Percentiles rank a stretch among this genome's conserved stretches.
These are phyloP conservation scores for Diachrysia chrysitis DNA, from an alignment of 2,888 invertebrate genomes.

Conservation along the genomic window DNA sequence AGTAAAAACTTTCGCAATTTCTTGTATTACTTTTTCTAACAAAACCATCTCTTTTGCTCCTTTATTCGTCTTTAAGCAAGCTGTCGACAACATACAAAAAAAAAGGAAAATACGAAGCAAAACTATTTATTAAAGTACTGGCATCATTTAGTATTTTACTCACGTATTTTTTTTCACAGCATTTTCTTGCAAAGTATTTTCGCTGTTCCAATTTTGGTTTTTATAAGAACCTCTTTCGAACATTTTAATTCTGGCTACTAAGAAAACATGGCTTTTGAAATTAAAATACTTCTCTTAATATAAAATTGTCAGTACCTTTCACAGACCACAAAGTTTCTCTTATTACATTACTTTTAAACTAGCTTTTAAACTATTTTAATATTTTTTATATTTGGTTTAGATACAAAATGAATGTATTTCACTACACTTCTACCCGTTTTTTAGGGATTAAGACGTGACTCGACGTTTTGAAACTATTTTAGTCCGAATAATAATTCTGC, in stretches of 20 bases:
- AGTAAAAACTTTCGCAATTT: conserved; percentile 48
- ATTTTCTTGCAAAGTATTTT: background rate
- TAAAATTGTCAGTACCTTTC: background rate
- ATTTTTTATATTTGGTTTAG: no score
- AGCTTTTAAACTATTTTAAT: no score
- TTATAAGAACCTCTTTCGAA: background rate
- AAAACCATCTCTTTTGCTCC: conserved; percentile 8
- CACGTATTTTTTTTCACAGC: background rate
- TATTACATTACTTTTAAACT: no score
- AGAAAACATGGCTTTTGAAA: background rate
- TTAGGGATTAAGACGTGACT: no score
- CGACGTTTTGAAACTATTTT: background rate
- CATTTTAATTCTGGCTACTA: background rate
- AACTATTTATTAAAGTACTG: conserved; percentile 10
- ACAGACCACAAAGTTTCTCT: no score
- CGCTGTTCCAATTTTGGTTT: background rate
- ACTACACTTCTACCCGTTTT: no score
- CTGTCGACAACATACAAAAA: conserved; percentile 12
- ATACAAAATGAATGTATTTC: no score
- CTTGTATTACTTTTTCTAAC: conserved; percentile 23
- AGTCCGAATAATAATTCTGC: background rate
- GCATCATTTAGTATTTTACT: background rate
- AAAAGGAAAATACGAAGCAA: conserved; percentile 6
- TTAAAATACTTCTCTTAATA: no score
- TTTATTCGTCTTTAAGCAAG: conserved; percentile 17